A percentile compares a stretch with the other conserved stretches of the same genome.
Evolutionary conservation across 1,140 invertebrate genomes (phyloP).

Genomic region (Zaprionus taronus): DNA sequence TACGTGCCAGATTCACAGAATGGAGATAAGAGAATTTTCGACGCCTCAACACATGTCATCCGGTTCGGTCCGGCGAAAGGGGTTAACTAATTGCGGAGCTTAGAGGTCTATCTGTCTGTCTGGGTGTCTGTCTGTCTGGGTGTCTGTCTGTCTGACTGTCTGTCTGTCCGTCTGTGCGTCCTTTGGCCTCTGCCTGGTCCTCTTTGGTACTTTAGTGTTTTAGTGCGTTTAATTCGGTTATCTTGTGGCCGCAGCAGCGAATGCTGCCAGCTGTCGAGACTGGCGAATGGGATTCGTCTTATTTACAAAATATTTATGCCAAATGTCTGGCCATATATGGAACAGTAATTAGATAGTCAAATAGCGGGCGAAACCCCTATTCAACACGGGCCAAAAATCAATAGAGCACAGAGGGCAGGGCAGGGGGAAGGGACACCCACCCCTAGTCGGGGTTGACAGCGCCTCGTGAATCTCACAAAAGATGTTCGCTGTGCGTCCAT

Average conservation of each 20-base stretch:
- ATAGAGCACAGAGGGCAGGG: constrained; percentile 15
- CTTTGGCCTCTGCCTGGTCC: neutral
- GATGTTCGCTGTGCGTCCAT: constrained; percentile 65
- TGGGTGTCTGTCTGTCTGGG: no score
- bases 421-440: neutral
- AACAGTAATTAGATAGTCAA: constrained; percentile 77
- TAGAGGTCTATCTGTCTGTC: neutral
- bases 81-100: constrained; percentile 30
- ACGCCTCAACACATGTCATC: constrained; percentile 54
- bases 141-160: no score
- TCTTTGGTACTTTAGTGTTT: constrained; percentile 24
- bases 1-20: constrained; percentile 46
- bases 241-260: constrained; percentile 39
- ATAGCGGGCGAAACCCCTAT: constrained; percentile 46
- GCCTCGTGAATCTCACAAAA: constrained; percentile 43
- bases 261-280: constrained; percentile 51
- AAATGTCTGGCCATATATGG: constrained; percentile 62
- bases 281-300: constrained; percentile 19
- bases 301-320: constrained; percentile 81
- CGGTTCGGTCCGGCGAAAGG: constrained; percentile 20
- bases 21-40: constrained; percentile 43
- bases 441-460: constrained; percentile 7
- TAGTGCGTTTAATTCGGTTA: constrained; percentile 64
- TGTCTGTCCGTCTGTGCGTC: neutral
- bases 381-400: constrained; percentile 46